A percentile compares a stretch with the other conserved stretches of the same genome.
phyloP scores from a whole-genome alignment of 1,140 invertebrate genomes.

The Drosophila mayri region DNA sequence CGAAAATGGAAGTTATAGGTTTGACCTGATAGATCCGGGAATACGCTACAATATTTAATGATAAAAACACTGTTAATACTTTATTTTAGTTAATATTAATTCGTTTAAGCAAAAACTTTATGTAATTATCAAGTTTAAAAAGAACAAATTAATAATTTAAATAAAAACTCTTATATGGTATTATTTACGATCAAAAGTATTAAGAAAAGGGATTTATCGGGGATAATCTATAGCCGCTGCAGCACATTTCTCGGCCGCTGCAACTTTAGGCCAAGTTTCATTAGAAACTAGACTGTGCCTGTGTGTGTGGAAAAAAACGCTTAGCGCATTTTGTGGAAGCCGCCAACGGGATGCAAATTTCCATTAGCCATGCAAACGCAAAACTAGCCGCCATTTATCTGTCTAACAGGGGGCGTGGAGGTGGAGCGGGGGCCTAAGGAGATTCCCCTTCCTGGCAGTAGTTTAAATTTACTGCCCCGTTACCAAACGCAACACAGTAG shows the following conservation, averaged over 20 bases:
- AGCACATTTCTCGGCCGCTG: slow-evolving; percentile 33
- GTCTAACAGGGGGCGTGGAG: slow-evolving; percentile 60
- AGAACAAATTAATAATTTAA: not conserved
- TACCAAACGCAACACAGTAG: slow-evolving; percentile 54
- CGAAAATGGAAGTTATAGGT: not conserved
- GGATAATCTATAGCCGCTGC: not conserved
- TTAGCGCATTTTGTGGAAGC: slow-evolving; percentile 66
- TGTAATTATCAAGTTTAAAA: not conserved
- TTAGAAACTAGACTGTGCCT: not conserved
- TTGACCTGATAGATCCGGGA: slow-evolving; percentile 14
- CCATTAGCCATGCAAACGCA: slow-evolving; percentile 82
- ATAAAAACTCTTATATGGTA: not conserved
- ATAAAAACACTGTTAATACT: not conserved
- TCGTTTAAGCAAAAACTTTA: not conserved
- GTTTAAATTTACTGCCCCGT: slow-evolving; percentile 79
- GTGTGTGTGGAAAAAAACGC: slow-evolving; percentile 33
- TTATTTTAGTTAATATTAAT: not conserved
- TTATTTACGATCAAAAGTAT: not conserved
- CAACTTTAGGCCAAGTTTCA: slow-evolving; percentile 24
- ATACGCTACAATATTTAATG: slow-evolving; percentile 10
- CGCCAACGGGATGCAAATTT: slow-evolving; percentile 80
- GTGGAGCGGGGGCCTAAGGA: not conserved
- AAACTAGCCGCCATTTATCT: slow-evolving; percentile 82
- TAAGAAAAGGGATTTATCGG: no score
- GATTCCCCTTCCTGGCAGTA: slow-evolving; percentile 56